Conservation (phyloP, 2,113 vertebrate species). For the Salvelinus alpinus region DNA sequence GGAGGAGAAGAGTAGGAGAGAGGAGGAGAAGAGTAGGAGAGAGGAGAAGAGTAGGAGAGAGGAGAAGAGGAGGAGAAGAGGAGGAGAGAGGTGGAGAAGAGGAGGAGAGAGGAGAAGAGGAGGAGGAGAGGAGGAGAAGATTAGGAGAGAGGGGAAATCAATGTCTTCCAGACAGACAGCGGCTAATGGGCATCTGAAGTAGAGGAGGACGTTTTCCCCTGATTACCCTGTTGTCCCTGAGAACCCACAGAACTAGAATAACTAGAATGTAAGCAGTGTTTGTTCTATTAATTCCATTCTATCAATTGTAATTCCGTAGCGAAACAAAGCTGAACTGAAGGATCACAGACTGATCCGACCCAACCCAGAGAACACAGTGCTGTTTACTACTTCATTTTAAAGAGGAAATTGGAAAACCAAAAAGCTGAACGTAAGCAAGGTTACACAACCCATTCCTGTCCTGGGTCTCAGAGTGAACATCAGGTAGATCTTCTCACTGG, state of each 20-base stretch:
- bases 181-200: conserved; percentile 76
- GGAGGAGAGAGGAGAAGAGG: no score
- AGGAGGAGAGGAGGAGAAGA: conserved; percentile 17
- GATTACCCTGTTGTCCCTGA: conserved; percentile 73
- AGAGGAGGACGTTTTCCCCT: conserved; percentile 70
- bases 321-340: background rate
- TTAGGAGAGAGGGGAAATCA: conserved; percentile 57
- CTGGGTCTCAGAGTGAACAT: no score
- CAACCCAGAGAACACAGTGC: conserved; percentile 24
- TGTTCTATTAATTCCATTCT: background rate
- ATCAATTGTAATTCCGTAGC: conserved; percentile 11
- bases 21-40: no score
- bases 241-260: conserved; percentile 58
- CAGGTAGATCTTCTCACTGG: no score
- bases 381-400: conserved; percentile 32
- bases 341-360: background rate
- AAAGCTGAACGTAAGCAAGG: no score
- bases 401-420: no score
- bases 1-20: no score
- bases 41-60: no score
- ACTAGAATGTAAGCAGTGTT: conserved; percentile 19
- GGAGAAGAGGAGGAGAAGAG: no score
- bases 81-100: no score
- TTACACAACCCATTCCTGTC: no score
- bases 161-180: conserved; percentile 71